Base-by-base conservation (phyloP, 2,888 invertebrate genomes). In the Anorthoa munda region DNA sequence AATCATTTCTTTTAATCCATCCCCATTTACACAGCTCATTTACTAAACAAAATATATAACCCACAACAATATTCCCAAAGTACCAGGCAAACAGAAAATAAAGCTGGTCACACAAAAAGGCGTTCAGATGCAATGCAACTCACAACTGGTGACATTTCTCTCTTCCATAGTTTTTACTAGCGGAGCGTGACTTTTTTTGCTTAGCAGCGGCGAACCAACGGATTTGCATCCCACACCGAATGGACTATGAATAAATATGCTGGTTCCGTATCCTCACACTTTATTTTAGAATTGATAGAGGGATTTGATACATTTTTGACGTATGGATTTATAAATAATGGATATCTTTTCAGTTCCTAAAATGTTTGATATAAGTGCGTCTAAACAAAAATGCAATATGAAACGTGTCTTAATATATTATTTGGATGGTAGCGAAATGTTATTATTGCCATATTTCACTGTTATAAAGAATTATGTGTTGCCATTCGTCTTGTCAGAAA, bases 151-250 rank as follows among this genome's bases (percentile, higher is more conserved):
- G 86, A 81, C 83, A 71, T 70, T 69, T 67, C 68, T 74, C 75
- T 86, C 85, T 86, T 82, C 75, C 85, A 87, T 89, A 90, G 90
- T 92, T 91, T 93, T 93, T 93, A 92, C 88, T 89, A 87, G 77
- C 88, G 87, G 79, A 83, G 88, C 92, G 92, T 92, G 92, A 91
- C 90, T 90, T 91, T 91, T 91, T 91, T 91, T 90, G 86, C 90
- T 89, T 88, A 89, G 87, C 87, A 90, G 87, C 85, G 84, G 82
- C 82, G 67, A 67, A 75, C 72, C 61, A 56, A 50, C 73, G 81
- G 80, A 92, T 91, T 91, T 92, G 89, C 91, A 91, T 91, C 89
- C 87, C 87, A 88, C 87, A 81, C 86, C 66, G 72, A 81, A 77
- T 75, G 69, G 76, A 75, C 80, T 82, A 76, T 78, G 81, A 89